Base-by-base conservation (phyloP, 2,113 vertebrate genomes). In the Phrynocephalus versicolor region DNA sequence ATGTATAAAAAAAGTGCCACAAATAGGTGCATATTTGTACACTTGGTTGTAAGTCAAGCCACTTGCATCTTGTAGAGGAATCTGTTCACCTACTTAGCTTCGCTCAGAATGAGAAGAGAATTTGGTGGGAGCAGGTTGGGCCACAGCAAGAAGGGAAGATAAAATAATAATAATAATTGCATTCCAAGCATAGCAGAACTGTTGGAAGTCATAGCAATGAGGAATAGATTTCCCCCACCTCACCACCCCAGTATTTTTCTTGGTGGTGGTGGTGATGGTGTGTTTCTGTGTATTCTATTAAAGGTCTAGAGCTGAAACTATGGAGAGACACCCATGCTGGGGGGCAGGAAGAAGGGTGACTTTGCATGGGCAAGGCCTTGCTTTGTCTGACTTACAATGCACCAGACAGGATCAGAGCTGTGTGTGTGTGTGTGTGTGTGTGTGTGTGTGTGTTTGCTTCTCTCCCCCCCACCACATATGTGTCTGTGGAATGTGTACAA, bases 401-500 rank as follows among this genome's bases (percentile, higher is more conserved):
- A 82, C 88, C 62, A 86, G 88, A 93, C 93, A 90, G 51, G 87
- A 74, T 84, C 77, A 88, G 89, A 92, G 89, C 88, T 95, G 94
- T 92, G 93, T 91, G 91, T 93, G 91, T 93, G 94, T 64, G 60
- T 19, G 60, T 62, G 21, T 62, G 5, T 62, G 1, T 93, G 91
- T 93, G 94, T 64, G 60, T 19, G 60, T 62, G 21, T 62, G 5
- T 62, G 1, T 62, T 4, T 21, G 2, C 1, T 10, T 62, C 60
- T 51, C 45, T 51, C 45, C 10, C 45, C 10, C 45, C 10, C 10
- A 10, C 5, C 10, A 51, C 45, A 51, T 62, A 19, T 62, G 45
- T 51, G 10, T 62, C 14, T 94, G 81, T 90, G 92, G 94, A 96
- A 96, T 90, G 92, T 94, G 93, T 94, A 90, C 90, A 92, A 92